Base-by-base conservation (phyloP, 1,140 invertebrate genomes). In the Panagrolaimus sp. region DNA sequence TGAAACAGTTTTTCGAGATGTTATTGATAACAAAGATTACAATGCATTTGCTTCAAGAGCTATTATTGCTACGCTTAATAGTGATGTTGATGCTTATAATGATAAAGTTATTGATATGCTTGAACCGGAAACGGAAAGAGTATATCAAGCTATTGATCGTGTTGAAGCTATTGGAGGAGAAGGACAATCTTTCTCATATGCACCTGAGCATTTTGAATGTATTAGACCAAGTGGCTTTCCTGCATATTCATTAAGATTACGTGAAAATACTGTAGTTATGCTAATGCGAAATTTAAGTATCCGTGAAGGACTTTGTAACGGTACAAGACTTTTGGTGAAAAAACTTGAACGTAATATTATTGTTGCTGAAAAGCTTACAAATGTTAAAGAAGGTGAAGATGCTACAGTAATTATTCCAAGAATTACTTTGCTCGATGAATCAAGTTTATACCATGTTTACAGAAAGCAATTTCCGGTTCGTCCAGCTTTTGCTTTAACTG, bases 391-490 rank as follows among this genome's bases (percentile, higher is more conserved):
- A 17, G 12, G 5, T 2, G 47, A 52, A 2, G 47, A 52, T 52
- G 4, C n/a, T 17, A 17, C 10, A 17, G 58, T 63, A n/a, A 4
- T 7, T 3, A 63, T 63, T 63, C 58, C 58, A 26, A 7, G 58
- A 63, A 63, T 63, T 63, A 63, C 28, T 5, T 14, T 63, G 32
- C 6, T 15, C 1, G 58, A 63, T 3, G 28, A 63, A 4, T 21
- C 17, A 26, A 26, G 12, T 9, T 6, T 32, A 6, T 63, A n/a
- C 32, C 14, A 12, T 15, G 6, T 63, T 17, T 63, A 21, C 15
- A 5, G 58, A 63, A 63, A 7, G 4, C 58, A 63, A 26, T 63
- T 63, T 63, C 58, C 58, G 12, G 21, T 63, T n/a, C 14, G 58
- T n/a, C 28, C 14, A 4, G 58, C 58, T 21, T 63, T 26, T 63